Evolutionary conservation across 1,140 invertebrate species (phyloP).

Genomic region (Agrypnia vestita): DNA sequence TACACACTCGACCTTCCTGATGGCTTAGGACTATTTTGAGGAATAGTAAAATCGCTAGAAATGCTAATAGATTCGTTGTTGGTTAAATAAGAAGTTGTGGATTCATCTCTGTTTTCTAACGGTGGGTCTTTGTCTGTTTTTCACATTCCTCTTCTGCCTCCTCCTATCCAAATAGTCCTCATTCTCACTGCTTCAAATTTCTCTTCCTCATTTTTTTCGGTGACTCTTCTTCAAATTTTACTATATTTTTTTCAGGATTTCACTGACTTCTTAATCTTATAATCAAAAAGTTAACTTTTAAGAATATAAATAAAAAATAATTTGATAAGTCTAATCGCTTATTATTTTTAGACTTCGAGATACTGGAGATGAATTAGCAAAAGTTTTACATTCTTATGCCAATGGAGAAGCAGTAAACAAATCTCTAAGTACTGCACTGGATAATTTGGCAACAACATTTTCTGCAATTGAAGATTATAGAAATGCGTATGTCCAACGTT

Average conservation of each 20-base stretch:
- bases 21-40: too few relatives aligned
- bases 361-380: constrained; percentile 80
- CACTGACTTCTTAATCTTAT: not conserved
- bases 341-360: constrained; percentile 75
- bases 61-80: too few relatives aligned
- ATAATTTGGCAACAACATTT: constrained; percentile 78
- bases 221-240: not conserved
- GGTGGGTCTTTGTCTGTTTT: too few relatives aligned
- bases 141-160: too few relatives aligned
- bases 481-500: constrained; percentile 79
- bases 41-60: too few relatives aligned
- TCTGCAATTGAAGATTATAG: constrained; percentile 81
- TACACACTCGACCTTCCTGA: too few relatives aligned
- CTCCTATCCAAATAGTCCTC: too few relatives aligned
- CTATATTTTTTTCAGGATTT: not conserved
- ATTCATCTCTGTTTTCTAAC: too few relatives aligned
- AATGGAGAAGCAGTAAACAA: constrained; percentile 81
- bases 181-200: too few relatives aligned
- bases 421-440: constrained; percentile 76
- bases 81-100: too few relatives aligned
- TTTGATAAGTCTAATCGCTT: too few relatives aligned
- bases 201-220: too few relatives aligned
- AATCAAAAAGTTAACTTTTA: not conserved
- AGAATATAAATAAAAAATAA: not conserved
- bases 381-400: constrained; percentile 77